Base-by-base conservation (phyloP, 2,797 vertebrate genomes). In the Enteromius anoplus region DNA sequence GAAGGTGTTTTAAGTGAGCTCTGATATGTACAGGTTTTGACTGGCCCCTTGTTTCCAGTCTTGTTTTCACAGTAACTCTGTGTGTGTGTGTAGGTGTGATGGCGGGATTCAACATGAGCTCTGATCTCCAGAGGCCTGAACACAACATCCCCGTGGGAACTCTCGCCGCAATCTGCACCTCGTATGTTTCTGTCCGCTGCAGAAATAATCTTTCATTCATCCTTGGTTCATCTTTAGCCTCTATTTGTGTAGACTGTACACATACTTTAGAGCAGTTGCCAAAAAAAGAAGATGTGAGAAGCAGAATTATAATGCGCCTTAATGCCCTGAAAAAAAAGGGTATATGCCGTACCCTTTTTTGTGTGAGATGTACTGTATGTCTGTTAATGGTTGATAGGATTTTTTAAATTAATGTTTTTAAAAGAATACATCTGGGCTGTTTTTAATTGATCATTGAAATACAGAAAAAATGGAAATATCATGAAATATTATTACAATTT, bases 61-160 rank as follows among this genome's bases (percentile, higher is more conserved):
- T 42, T 82, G 51, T 81, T 71, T 71, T 68, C 58, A 69, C 79
- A 70, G 70, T 73, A 53, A 65, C 15, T 34, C 66, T 78, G 19
- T 85, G 14, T 75, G 32, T 32, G 45, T 89, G 86, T 89, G 85
- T 91, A 99, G 98, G 98, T 91, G 98, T 99, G 88, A 98, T 99
- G 98, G 96, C 97, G 55, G 98, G 98, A 75, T 99, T 99, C 93
- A 99, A 99, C 90, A 99, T 99, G 98, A 98, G 97, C 55, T 96
- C 96, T 81, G 98, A 99, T 91, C 97, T 99, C 88, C 95, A 95
- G 91, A 96, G 96, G 79, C 97, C 98, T 0, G 93, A 96, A 37
- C 89, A 94, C 87, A 98, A 94, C 94, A 96, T 99, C 91, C 98
- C 98, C 34, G 78, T 97, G 90, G 98, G 98, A 89, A 98, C 98